phyloP scores from a whole-genome alignment of 2,888 invertebrate species.

The Hedychridium roseum region DNA sequence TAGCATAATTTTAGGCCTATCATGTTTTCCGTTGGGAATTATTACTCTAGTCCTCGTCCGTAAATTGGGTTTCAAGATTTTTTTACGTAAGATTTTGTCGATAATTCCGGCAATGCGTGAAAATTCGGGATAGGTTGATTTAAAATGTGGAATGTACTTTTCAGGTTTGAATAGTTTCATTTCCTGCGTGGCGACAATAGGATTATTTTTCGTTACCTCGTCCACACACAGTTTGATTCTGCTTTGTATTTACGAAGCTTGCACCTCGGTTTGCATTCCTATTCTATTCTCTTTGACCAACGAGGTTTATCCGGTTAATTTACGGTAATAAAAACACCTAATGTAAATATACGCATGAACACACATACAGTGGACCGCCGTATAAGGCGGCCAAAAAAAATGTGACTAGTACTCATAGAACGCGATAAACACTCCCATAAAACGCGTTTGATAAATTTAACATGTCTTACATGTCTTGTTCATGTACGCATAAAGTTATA shows the following conservation, averaged over 20 bases:
- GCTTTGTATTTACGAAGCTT: constrained; percentile 80
- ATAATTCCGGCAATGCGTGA: background rate
- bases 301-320: constrained; percentile 81
- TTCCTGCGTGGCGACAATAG: constrained; percentile 75
- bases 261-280: constrained; percentile 80
- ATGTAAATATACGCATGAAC: no score
- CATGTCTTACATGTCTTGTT: no score
- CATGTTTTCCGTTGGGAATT: constrained; percentile 80
- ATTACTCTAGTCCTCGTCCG: constrained; percentile 82
- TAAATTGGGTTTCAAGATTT: constrained; percentile 79
- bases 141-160: no score
- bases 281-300: constrained; percentile 81
- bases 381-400: no score
- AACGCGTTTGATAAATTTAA: no score
- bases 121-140: no score
- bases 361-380: no score
- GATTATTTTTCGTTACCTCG: constrained; percentile 77
- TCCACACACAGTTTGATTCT: constrained; percentile 77
- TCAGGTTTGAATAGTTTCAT: constrained; percentile 78
- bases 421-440: no score
- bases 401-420: no score
- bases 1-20: constrained; percentile 78
- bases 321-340: constrained; percentile 77
- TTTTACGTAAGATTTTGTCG: constrained; percentile 70
- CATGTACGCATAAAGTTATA: no score